Evolutionary conservation across 2,888 invertebrate genomes (phyloP).

Genomic region (Conistra vaccinii): DNA sequence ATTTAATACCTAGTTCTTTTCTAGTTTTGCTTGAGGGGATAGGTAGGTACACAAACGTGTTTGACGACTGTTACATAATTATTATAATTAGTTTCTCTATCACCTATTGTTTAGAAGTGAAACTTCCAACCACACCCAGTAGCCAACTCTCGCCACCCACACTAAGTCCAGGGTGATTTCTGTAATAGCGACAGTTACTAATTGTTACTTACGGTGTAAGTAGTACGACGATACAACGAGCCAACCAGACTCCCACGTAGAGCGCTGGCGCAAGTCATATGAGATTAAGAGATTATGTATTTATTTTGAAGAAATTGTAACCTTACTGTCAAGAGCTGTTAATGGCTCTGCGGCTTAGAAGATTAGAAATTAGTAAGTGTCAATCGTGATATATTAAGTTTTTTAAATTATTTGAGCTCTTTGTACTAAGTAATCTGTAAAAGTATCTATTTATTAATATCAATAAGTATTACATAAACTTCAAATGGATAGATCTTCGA

Average conservation of each 20-base stretch:
- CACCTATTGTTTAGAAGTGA: conserved; percentile 35
- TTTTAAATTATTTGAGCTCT: background rate
- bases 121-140: conserved; percentile 13
- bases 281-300: conserved; percentile 39
- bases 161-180: conserved; percentile 67
- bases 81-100: conserved; percentile 5
- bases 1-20: background rate
- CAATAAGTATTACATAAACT: too few relatives aligned
- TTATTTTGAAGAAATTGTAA: conserved; percentile 43
- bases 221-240: conserved; percentile 61
- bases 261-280: conserved; percentile 62
- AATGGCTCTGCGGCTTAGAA: conserved; percentile 23
- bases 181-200: conserved; percentile 72
- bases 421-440: background rate
- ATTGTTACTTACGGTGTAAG: conserved; percentile 72
- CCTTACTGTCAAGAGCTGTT: conserved; percentile 26
- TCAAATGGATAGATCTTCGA: too few relatives aligned
- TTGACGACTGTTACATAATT: background rate
- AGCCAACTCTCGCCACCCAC: conserved; percentile 50
- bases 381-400: conserved; percentile 10
- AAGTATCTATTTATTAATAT: too few relatives aligned
- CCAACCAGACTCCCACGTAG: conserved; percentile 74
- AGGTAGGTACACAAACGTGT: background rate
- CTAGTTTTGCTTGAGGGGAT: background rate
- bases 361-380: conserved; percentile 51